These are phyloP conservation scores for Lateolabrax maculatus DNA, from an alignment of 2,797 vertebrate genomes.

Conservation along the genomic window DNA sequence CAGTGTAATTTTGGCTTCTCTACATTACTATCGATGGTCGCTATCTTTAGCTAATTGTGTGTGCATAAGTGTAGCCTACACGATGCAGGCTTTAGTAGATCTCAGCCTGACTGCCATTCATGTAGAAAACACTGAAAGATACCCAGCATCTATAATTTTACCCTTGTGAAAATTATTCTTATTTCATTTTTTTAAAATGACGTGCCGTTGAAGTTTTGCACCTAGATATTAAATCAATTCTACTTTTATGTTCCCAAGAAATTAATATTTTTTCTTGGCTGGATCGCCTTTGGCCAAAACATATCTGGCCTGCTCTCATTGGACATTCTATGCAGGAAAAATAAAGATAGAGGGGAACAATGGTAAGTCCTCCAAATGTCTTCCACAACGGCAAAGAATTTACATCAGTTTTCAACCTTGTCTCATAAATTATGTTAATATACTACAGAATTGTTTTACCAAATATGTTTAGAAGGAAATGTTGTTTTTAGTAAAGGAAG, in stretches of 20 bases:
- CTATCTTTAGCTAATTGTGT: constrained; percentile 30
- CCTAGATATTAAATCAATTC: constrained; percentile 45
- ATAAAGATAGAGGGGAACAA: constrained; percentile 25
- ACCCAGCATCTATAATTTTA: constrained; percentile 40
- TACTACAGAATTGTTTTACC: constrained; percentile 14
- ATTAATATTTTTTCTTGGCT: constrained; percentile 4
- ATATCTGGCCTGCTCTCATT: constrained; percentile 13
- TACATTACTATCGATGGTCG: constrained; percentile 10
- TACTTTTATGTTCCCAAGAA: constrained; percentile 39
- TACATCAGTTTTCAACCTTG: constrained; percentile 13
- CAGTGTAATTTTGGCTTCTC: constrained; percentile 13
- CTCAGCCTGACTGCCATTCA: constrained; percentile 23
- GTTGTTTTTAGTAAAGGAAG: constrained; percentile 10
- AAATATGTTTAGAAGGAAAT: constrained; percentile 14
- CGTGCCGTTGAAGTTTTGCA: constrained; percentile 21
- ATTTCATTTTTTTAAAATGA: constrained; percentile 47
- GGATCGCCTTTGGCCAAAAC: constrained; percentile 16
- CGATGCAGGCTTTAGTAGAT: constrained; percentile 11
- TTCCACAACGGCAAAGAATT: constrained; percentile 17
- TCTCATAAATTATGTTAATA: constrained; percentile 29
- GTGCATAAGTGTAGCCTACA: constrained; percentile 23
- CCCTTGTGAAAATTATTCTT: constrained; percentile 39
- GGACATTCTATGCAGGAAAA: neutral
- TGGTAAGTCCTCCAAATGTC: constrained; percentile 5
- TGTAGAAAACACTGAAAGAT: constrained; percentile 40